Evolutionary conservation across 2,797 vertebrate species (phyloP).

Genomic region (Chiroxiphia lanceolata): DNA sequence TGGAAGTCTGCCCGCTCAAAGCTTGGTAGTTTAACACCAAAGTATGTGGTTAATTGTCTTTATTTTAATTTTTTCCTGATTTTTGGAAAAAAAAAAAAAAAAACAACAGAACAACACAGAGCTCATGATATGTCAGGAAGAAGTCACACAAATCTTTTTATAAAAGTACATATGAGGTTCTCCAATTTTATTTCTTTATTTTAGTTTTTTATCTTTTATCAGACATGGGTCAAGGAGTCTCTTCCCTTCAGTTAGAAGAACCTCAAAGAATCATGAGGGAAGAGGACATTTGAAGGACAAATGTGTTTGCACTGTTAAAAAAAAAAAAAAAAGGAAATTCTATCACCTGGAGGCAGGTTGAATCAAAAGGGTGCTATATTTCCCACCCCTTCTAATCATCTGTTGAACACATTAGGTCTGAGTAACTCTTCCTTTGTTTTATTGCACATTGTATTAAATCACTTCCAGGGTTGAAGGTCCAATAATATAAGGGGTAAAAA

Average conservation of each 20-base stretch:
- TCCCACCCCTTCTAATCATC: conserved; percentile 36
- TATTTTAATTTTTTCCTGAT: background rate
- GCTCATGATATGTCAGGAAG: background rate
- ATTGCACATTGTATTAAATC: conserved; percentile 51
- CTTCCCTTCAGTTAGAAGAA: background rate
- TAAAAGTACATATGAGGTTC: background rate
- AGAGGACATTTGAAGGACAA: background rate
- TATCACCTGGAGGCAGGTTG: conserved; percentile 38
- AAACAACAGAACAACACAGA: background rate
- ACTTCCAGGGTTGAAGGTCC: conserved; percentile 27
- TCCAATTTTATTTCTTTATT: background rate
- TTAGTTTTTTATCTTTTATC: background rate
- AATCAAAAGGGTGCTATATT: conserved; percentile 41
- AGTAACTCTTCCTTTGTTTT: conserved; percentile 70
- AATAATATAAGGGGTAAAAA: conserved; percentile 41
- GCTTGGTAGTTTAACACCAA: background rate
- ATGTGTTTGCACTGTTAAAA: background rate
- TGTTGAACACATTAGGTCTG: conserved; percentile 51
- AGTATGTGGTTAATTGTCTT: background rate
- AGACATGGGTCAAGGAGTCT: background rate
- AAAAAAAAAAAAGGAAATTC: conserved; percentile 30
- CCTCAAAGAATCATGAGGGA: background rate
- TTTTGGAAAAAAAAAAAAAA: background rate
- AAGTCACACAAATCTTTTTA: background rate
- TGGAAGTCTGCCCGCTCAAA: background rate